Conservation (phyloP, 2,113 vertebrate genomes). For the Notothenia coriiceps region DNA sequence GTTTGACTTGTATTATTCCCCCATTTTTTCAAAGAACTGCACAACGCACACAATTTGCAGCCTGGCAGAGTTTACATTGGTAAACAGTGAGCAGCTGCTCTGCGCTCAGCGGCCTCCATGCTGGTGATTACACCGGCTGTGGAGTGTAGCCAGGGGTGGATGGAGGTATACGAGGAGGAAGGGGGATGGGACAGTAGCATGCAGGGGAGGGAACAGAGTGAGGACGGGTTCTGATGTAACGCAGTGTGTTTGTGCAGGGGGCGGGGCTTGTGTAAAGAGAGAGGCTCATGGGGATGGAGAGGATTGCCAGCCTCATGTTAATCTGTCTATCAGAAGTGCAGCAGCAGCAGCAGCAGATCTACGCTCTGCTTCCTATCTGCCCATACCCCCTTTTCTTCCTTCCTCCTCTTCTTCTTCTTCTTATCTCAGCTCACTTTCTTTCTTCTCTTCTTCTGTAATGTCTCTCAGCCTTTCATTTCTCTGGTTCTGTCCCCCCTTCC, state of each 20-base stretch:
- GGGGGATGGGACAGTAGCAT: background rate
- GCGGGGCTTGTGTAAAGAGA: constrained; percentile 8
- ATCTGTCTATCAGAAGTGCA: constrained; percentile 49
- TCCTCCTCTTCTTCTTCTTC: background rate
- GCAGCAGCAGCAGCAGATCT: constrained; percentile 8
- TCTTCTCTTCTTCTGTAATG: background rate
- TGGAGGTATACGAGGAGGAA: background rate
- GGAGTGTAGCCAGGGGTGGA: constrained; percentile 16
- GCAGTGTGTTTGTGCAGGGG: constrained; percentile 18
- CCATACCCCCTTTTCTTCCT: background rate
- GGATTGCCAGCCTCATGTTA: constrained; percentile 42
- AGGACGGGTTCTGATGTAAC: background rate
- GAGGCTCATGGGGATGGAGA: constrained; percentile 21
- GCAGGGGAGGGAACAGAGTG: background rate
- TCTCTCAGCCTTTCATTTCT: background rate
- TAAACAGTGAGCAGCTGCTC: constrained; percentile 4
- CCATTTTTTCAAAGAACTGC: background rate
- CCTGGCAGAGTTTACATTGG: background rate
- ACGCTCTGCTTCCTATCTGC: constrained; percentile 2
- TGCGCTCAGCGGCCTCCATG: constrained; percentile 24
- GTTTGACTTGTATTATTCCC: background rate
- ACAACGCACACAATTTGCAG: background rate
- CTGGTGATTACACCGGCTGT: constrained; percentile 41
- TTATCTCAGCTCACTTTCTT: background rate
- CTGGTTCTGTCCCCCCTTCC: background rate